A percentile compares a stretch with the other conserved stretches of the same genome.
phyloP scores from a whole-genome alignment of 2,797 vertebrate genomes.

The Microcaecilia unicolor region DNA sequence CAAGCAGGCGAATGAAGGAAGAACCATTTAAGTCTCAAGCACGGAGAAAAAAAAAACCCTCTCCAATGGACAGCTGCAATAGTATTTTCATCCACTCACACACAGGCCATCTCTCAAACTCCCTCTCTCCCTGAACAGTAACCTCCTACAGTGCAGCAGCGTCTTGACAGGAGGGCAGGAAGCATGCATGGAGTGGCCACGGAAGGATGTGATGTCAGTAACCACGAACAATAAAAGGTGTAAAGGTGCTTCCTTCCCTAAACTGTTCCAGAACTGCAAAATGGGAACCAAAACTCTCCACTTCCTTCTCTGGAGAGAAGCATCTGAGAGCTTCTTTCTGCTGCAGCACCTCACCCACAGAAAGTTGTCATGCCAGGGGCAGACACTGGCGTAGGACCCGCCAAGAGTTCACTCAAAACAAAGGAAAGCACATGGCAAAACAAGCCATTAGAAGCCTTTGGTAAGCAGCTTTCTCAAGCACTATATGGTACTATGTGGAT shows the following conservation, averaged over 20 bases:
- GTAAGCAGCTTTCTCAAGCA: too few species aligned
- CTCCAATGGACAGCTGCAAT: conserved; percentile 29
- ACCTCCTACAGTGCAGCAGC: conserved; percentile 46
- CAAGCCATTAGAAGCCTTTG: too few species aligned
- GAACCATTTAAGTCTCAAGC: conserved; percentile 36
- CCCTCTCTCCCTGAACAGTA: conserved; percentile 11
- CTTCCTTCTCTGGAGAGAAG: conserved; percentile 71
- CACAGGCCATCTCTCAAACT: not conserved
- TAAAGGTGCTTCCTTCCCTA: conserved; percentile 90
- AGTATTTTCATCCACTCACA: conserved; percentile 3
- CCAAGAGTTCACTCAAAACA: too few species aligned
- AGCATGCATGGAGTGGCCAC: conserved; percentile 65
- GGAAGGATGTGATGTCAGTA: conserved; percentile 87
- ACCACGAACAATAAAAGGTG: conserved; percentile 86
- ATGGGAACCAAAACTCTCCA: conserved; percentile 79
- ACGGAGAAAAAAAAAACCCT: conserved; percentile 16
- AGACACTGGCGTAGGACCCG: too few species aligned
- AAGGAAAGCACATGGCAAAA: too few species aligned
- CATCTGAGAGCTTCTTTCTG: conserved; percentile 47
- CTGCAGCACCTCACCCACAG: conserved; percentile 47
- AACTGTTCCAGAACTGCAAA: conserved; percentile 79
- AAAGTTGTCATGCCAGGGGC: too few species aligned
- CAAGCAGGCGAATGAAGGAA: conserved; percentile 39
- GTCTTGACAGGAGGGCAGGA: conserved; percentile 81
- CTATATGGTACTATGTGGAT: too few species aligned